Conservation (phyloP, 2,113 vertebrate genomes). For the Osmerus mordax region DNA sequence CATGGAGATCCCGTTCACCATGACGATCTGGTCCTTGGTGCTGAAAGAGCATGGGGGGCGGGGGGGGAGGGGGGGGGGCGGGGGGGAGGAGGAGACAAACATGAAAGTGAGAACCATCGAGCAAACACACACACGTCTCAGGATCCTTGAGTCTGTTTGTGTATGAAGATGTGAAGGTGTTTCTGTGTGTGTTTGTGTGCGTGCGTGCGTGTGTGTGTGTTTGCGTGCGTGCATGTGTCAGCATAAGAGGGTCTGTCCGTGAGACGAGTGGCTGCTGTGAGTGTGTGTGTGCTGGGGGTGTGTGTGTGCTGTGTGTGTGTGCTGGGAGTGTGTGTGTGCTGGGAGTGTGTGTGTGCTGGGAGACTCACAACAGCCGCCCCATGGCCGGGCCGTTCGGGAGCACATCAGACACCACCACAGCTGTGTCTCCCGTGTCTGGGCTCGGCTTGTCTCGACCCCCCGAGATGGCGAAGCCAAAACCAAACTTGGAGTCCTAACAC, state of each 20-base stretch:
- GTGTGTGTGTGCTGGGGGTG: neutral
- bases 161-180: neutral
- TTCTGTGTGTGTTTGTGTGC: neutral
- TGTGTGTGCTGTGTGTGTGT: too few relatives aligned
- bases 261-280: neutral
- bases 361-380: constrained; percentile 87
- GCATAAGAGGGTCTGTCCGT: too few relatives aligned
- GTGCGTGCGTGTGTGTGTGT: constrained; percentile 1
- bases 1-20: constrained; percentile 94
- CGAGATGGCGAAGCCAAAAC: constrained; percentile 91
- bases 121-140: neutral
- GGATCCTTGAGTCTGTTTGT: neutral
- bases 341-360: neutral
- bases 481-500: constrained; percentile 82
- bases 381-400: constrained; percentile 82
- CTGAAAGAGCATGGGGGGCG: constrained; percentile 59
- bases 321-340: neutral
- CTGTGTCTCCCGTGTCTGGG: constrained; percentile 62
- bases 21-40: constrained; percentile 86
- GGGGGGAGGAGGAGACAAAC: neutral
- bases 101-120: neutral
- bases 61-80: neutral
- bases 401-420: constrained; percentile 86
- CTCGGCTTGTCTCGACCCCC: constrained; percentile 82
- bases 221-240: neutral